Base-by-base conservation (phyloP, 1,140 invertebrate species). In the Sminthurides bifidus region DNA sequence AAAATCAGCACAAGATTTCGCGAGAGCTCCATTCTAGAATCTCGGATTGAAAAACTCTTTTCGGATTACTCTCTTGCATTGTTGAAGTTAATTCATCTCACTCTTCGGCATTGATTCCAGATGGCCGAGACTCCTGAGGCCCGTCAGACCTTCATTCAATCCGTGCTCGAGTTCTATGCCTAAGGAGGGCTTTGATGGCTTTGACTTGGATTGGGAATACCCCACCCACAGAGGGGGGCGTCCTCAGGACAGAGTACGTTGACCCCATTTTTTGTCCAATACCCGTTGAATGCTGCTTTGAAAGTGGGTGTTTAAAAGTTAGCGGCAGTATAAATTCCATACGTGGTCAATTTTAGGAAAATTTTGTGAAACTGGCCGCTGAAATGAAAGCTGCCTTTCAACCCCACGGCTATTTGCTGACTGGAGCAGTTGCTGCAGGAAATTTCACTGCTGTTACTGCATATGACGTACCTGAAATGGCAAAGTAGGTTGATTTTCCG, bases 201-300 rank as follows among this genome's bases (percentile, higher is more conserved):
- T 74, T 24, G 73, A 72, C 56, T 41, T 76, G 15, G 69, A 73
- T 37, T 73, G 72, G 72, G 73, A 75, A 61, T 75, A 73, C 65
- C 72, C 74, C 3, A 66, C 66, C 4, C 68, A 71, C 48, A 61
- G 67, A 17, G 72, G 69, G 3, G 71, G 62, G 26, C 35, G 21
- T 6, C 21, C 21, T 43, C 12, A 12, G 6, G 41, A 43, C 21
- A 43, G 21, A 43, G 41, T 43, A 40, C 61, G 65, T 21, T 35
- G 40, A 12, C 8, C 12, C 12, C 6, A 10, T n/a, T 43, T 14
- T 43, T n/a, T n/a, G n/a, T n/a, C n/a, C n/a, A n/a, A n/a, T n/a
- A n/a, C n/a, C n/a, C n/a, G n/a, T n/a, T n/a, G n/a, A 43, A 21
- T 43, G 12, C 8, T 14, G 17, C 12, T 10, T 21, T 43, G 6